Evolutionary conservation across 2,113 vertebrate genomes (phyloP), one percentile per base, ranked within the genome.

Genomic region (Alosa alosa): DNA sequence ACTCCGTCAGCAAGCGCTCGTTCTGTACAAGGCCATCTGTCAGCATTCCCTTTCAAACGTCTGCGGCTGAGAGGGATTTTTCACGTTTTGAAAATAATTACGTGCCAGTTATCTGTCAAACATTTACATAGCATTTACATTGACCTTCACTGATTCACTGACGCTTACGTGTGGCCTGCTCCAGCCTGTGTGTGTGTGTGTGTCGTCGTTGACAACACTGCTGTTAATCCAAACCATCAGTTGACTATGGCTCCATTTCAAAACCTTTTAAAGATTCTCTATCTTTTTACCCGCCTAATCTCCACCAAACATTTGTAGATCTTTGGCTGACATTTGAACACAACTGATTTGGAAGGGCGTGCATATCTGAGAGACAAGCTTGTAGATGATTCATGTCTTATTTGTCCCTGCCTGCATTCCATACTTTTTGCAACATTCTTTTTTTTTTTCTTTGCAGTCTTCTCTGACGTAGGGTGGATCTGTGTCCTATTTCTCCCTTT

Each of bases 11-110:
- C 72, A 17, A 78, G 72, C 13, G 36, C 36, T 39, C 36, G 36
- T 78, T 78, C 72, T 15, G 31, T 78, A 13, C 72, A 36, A 78
- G 72, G 31, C 72, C 72, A 78, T 78, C 72, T 78, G 72, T 78
- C 72, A 78, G 72, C 72, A 11, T 31, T 78, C 31, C 72, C 72
- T 78, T 78, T 78, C 72, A 78, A 39, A 41, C 20, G 13, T 15
- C 31, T 11, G 72, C 36, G 72, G 72, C 72, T 1, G 36, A 78
- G 11, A 78, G 72, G 72, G 72, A 78, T 78, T 78, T 78, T 78
- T 78, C 72, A 78, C 72, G 36, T 78, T 78, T 78, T 78, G 72
- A 78, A 78, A 78, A 78, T 78, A 78, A 78, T 78, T 78, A 78
- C 36, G 72, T 78, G 72, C 72, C 72, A 78, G 72, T 78, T 78